Conservation (phyloP, 1,140 invertebrate species). For the Drosophila dunni region DNA sequence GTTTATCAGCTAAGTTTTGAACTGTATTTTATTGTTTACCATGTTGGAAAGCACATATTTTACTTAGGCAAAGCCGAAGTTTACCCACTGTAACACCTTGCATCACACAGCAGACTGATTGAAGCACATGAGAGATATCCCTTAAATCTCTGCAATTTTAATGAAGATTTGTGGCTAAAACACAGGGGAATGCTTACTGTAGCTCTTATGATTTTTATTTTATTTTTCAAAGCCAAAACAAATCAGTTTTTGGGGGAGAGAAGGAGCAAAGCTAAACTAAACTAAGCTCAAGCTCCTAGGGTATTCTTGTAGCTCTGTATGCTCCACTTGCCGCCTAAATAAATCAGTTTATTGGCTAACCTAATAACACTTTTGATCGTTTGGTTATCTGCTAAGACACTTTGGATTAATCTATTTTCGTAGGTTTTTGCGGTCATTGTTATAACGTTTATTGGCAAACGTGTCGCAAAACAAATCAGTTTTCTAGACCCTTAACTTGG, state of each 20-base stretch:
- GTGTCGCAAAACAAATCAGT: conserved; percentile 2
- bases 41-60: neutral
- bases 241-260: neutral
- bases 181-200: too few species aligned
- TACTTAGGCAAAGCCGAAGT: neutral
- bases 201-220: neutral
- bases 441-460: neutral
- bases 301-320: neutral
- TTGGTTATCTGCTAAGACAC: neutral
- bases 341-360: neutral
- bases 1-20: neutral
- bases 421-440: neutral
- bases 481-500: neutral
- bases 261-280: neutral
- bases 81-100: neutral
- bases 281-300: neutral
- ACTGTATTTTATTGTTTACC: neutral
- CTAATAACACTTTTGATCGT: neutral
- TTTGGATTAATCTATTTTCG: neutral
- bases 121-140: too few species aligned
- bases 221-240: neutral
- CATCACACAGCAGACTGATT: too few species aligned
- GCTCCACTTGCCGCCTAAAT: neutral
- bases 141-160: too few species aligned
- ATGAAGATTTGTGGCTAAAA: too few species aligned